Evolutionary conservation across 2,113 vertebrate species (phyloP), one percentile per base, ranked within the genome.

Genomic region (Rynchops niger): DNA sequence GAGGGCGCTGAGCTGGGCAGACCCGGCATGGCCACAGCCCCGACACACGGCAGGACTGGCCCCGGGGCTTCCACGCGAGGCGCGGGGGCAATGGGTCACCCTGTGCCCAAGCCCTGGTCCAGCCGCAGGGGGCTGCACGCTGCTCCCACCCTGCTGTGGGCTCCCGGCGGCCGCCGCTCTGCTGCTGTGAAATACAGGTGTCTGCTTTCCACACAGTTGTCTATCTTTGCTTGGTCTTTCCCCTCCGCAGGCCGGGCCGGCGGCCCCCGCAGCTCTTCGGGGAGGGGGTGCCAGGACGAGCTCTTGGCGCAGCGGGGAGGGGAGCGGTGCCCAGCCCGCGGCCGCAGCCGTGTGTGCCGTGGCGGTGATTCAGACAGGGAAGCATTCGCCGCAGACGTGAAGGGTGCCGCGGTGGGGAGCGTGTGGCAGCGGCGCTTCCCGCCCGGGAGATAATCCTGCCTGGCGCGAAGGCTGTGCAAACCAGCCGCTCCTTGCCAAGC

Each of bases 181-280:
- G 34, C 63, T 62, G 81, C 40, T 69, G 29, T 16, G 3, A 29
- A 82, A 82, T 70, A 82, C 62, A 82, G 62, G 32, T 0, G 0
- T 6, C 6, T 5, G 0, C 45, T 12, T 49, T 5, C 29, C n/a
- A 2, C 55, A 3, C 0, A 20, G 12, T 0, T 20, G 52, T 3
- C n/a, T 42, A 52, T 3, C n/a, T 49, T 23, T 3, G 40, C 65
- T 56, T 49, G 25, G 17, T 63, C 56, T 18, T 55, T 77, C 20
- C 25, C 0, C 47, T 1, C 9, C 30, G 0, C 2, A 2, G 27
- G 29, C 65, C 27, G 45, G 73, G 38, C 10, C 3, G 3, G 63
- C 45, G 8, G 69, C 22, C 8, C 11, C 49, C 2, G 4, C 32
- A 25, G 66, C 49, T 7, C 23, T 6, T 14, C 2, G 9, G 29